Conservation (phyloP, 2,888 invertebrate genomes). For the Gymnocheta viridis region DNA sequence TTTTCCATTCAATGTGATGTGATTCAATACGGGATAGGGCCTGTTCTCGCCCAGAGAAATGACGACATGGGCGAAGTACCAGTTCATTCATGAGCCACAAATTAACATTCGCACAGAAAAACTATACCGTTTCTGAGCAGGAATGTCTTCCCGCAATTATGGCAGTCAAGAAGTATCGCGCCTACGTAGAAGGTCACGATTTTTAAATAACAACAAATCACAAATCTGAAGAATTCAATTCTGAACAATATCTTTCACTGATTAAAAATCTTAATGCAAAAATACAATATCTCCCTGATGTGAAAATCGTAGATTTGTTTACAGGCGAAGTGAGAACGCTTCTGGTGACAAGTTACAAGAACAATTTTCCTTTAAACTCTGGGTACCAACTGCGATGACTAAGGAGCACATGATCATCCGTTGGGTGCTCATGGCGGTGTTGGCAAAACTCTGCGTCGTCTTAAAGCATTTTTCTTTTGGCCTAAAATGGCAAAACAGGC, state of each 20-base stretch:
- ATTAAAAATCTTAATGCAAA: neutral
- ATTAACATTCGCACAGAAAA: neutral
- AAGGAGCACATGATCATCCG: constrained; percentile 7
- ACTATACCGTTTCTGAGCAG: constrained; percentile 20
- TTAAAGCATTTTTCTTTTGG: constrained; percentile 5
- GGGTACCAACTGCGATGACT: constrained; percentile 4
- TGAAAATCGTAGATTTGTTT: constrained; percentile 24
- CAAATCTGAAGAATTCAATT: neutral
- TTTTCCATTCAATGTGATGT: constrained; percentile 18
- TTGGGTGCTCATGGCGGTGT: neutral
- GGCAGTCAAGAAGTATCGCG: constrained; percentile 2
- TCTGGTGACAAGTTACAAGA: constrained; percentile 8
- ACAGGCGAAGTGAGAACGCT: constrained; percentile 11
- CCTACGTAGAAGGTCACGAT: constrained; percentile 3
- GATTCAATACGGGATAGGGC: neutral
- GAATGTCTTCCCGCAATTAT: constrained; percentile 16
- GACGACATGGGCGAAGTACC: neutral
- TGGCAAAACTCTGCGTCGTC: neutral
- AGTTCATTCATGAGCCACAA: neutral
- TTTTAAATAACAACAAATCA: neutral
- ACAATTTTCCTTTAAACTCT: constrained; percentile 33
- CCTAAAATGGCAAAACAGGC: constrained; percentile 2
- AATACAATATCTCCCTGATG: neutral
- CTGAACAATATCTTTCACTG: too few relatives aligned
- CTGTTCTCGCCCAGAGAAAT: neutral